Evolutionary conservation across 2,113 vertebrate genomes (phyloP).

Genomic region (Oriolus oriolus): DNA sequence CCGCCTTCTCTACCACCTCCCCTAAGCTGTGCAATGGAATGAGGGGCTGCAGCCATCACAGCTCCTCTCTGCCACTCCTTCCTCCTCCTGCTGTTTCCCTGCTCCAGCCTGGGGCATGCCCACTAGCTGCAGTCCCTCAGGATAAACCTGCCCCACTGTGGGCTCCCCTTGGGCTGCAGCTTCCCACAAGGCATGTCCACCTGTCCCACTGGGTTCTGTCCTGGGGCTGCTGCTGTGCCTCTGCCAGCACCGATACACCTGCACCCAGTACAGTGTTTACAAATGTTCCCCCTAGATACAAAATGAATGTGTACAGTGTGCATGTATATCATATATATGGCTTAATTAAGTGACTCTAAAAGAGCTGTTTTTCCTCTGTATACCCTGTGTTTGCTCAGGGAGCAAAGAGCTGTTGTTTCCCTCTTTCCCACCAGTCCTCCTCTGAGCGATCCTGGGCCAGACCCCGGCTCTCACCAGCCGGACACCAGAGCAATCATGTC

Average conservation of each 20-base stretch:
- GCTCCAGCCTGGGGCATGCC: not conserved
- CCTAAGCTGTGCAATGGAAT: rapidly evolving
- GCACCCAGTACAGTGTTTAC: not conserved
- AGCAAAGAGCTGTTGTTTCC: rapidly evolving
- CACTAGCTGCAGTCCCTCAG: not conserved
- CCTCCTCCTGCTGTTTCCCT: not conserved
- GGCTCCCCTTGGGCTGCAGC: not conserved
- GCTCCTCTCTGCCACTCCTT: not conserved
- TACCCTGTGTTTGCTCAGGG: not conserved
- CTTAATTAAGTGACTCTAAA: not conserved
- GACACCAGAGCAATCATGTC: not conserved
- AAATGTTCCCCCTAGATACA: not conserved
- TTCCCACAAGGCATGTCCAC: not conserved
- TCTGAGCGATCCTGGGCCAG: rapidly evolving
- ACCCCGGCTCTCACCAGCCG: rapidly evolving
- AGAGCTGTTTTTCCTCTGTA: not conserved
- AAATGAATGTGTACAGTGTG: not conserved
- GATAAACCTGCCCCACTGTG: not conserved
- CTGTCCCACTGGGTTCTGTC: not conserved
- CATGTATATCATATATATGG: rapidly evolving
- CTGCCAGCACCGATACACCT: not conserved
- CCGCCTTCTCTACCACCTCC: rapidly evolving
- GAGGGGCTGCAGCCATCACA: rapidly evolving
- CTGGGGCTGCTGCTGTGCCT: not conserved
- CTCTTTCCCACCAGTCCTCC: not conserved